Base-by-base conservation (phyloP, 2,888 invertebrate species). In the Iselma pallidipennis region DNA sequence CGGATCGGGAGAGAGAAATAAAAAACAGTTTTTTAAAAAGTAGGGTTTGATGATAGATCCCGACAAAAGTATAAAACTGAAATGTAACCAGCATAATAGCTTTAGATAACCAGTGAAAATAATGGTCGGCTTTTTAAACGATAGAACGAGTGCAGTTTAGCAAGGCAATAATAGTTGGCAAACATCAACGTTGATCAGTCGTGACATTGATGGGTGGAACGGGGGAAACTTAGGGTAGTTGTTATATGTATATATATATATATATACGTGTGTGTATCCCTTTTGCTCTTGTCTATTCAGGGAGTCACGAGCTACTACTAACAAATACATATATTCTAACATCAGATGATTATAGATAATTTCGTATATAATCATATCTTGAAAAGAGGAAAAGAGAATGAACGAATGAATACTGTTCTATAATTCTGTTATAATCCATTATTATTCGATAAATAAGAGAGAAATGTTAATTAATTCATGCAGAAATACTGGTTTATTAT, bases 111-210 rank as follows among this genome's bases (percentile, higher is more conserved):
- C 68, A 65, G 64, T 58, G 57, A 57, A 58, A 48, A 68, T 64
- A 66, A 71, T 67, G 68, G 71, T 69, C 65, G 69, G 69, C 63
- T 67, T 71, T 70, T 69, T 71, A 71, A 69, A 45, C 45, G 69
- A 72, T 62, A 66, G 56, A 62, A 65, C 68, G 68, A 72, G 63
- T 69, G 66, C 67, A 70, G 67, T 72, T 71, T 71, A 72, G 70
- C 70, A 68, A 71, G 70, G 67, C 70, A 72, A 71, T 72, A 73
- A 72, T 72, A 68, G 69, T 68, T 64, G 67, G 68, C 66, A 72
- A 70, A 73, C 73, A 73, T 71, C 70, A 69, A 59, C 63, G 63
- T 62, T 72, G 71, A 73, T 73, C 55, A 60, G 59, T 61, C 62
- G 52, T 70, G 73, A 73, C 73, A 71, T 69, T 65, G 66, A 70